Conservation (phyloP, 2,888 invertebrate genomes). For the Ormia ochracea region DNA sequence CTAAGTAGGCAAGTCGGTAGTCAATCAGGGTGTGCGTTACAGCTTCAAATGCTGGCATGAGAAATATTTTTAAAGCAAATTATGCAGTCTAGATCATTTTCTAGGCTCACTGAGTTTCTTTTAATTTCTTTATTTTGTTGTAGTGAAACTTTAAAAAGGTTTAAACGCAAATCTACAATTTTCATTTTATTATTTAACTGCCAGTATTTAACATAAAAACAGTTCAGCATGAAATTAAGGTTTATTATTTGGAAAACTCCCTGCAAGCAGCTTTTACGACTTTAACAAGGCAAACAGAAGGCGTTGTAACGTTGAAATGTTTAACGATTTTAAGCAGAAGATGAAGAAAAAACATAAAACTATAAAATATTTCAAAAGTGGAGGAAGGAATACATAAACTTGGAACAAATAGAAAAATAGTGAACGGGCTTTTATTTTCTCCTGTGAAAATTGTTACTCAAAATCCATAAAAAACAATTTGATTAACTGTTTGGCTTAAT, state of each 20-base stretch:
- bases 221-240: neutral
- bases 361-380: conserved; percentile 15
- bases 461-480: conserved; percentile 25
- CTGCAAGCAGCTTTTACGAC: conserved; percentile 9
- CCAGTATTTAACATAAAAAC: conserved; percentile 1
- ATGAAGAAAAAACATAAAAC: conserved; percentile 6
- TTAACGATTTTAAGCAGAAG: conserved; percentile 3
- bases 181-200: conserved; percentile 7
- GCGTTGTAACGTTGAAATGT: conserved; percentile 51
- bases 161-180: neutral
- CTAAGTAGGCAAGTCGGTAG: too few relatives aligned
- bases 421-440: neutral
- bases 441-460: neutral
- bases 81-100: neutral
- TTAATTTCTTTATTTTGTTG: neutral
- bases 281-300: conserved; percentile 55
- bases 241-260: neutral
- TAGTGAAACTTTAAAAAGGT: neutral
- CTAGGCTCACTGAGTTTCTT: neutral
- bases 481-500: neutral
- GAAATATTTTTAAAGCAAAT: too few relatives aligned
- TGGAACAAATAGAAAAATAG: neutral
- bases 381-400: conserved; percentile 27
- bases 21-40: too few relatives aligned
- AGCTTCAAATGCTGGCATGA: too few relatives aligned